Percentiles rank a stretch among this genome's conserved stretches.
Evolutionary conservation across 2,113 vertebrate genomes (phyloP).

Genomic region (Fukomys damarensis): DNA sequence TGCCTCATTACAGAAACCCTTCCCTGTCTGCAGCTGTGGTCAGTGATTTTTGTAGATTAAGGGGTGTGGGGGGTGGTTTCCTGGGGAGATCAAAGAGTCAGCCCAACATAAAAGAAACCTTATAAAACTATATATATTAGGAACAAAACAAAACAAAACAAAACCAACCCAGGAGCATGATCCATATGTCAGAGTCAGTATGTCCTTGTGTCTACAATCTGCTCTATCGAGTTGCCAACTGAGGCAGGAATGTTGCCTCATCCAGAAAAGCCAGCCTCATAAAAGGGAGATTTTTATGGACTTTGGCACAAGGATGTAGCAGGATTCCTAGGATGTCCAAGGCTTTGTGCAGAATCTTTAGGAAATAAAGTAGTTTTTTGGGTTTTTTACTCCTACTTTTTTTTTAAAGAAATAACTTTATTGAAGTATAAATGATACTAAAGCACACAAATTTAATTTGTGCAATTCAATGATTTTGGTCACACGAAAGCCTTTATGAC

Average conservation of each 20-base stretch:
- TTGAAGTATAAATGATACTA: constrained; percentile 5
- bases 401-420: background rate
- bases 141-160: constrained; percentile 76
- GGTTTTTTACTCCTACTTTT: constrained; percentile 37
- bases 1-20: constrained; percentile 80
- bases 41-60: constrained; percentile 87
- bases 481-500: background rate
- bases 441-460: background rate
- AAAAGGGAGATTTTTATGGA: constrained; percentile 74
- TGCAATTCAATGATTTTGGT: background rate
- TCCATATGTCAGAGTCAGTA: constrained; percentile 84
- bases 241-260: constrained; percentile 77
- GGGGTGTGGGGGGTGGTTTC: constrained; percentile 73
- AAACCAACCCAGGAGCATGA: constrained; percentile 66
- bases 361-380: constrained; percentile 73
- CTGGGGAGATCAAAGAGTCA: constrained; percentile 87
- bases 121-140: constrained; percentile 85
- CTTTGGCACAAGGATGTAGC: constrained; percentile 59
- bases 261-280: constrained; percentile 69
- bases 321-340: background rate
- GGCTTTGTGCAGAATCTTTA: constrained; percentile 57
- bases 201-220: constrained; percentile 70
- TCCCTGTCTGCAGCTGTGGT: constrained; percentile 84
- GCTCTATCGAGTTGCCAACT: constrained; percentile 77
- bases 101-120: constrained; percentile 86